Conservation (phyloP, 2,888 invertebrate genomes). For the Lasioglossum pauxillum region DNA sequence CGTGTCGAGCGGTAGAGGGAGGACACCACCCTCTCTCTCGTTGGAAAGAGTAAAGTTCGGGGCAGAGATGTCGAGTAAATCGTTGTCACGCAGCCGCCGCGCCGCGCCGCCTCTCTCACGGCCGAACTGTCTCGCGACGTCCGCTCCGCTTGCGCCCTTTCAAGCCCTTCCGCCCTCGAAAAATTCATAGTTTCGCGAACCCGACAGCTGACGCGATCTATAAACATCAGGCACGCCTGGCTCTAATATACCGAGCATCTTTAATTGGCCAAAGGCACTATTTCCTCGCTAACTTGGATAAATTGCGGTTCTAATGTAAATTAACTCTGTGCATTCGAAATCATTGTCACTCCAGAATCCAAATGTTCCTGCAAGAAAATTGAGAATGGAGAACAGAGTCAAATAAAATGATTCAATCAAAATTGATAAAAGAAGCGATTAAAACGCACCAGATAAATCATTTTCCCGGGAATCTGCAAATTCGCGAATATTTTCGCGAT, state of each 20-base stretch:
- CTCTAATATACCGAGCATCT: slow-evolving; percentile 62
- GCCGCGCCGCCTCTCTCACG: background rate
- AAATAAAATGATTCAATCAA: background rate
- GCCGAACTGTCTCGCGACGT: slow-evolving; percentile 20
- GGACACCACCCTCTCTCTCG: background rate
- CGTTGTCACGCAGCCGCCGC: slow-evolving; percentile 4
- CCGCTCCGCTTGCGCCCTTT: slow-evolving; percentile 15
- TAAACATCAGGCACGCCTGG: slow-evolving; percentile 60
- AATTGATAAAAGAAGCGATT: background rate
- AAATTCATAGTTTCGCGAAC: slow-evolving; percentile 62
- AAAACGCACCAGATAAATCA: background rate
- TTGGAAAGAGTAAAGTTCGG: background rate
- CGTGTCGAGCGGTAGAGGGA: background rate
- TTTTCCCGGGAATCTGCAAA: background rate
- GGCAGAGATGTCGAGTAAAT: slow-evolving; percentile 7
- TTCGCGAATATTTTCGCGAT: background rate
- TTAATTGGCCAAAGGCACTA: slow-evolving; percentile 52
- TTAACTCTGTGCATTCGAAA: no score
- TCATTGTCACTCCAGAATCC: no score
- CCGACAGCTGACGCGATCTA: slow-evolving; percentile 64
- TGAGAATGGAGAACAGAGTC: background rate
- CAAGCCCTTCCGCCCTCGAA: slow-evolving; percentile 39
- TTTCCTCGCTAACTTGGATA: no score
- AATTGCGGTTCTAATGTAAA: no score
- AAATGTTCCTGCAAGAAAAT: background rate